Conservation (phyloP, 2,888 invertebrate species). For the Fissipunctia ypsillon region DNA sequence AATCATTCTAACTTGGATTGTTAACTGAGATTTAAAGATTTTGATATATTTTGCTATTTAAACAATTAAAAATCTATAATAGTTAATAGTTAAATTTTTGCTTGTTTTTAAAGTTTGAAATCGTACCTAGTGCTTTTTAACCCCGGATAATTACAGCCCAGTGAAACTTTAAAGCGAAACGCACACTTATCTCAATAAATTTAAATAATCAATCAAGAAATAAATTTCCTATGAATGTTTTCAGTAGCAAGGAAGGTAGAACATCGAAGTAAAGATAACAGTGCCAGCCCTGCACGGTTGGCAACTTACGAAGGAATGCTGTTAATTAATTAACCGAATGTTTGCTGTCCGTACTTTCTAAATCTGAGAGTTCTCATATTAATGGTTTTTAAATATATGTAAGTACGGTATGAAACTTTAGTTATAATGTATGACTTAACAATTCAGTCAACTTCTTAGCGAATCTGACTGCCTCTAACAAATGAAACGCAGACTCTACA, state of each 20-base stretch:
- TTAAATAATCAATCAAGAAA: constrained; percentile 36
- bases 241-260: constrained; percentile 25
- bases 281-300: constrained; percentile 48
- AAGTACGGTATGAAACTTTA: not conserved
- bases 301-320: constrained; percentile 60
- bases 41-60: too few species aligned
- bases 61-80: too few species aligned
- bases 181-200: not conserved
- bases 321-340: constrained; percentile 64
- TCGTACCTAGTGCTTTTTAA: too few species aligned
- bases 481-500: too few species aligned
- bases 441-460: too few species aligned
- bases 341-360: constrained; percentile 68
- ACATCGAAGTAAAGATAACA: constrained; percentile 31
- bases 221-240: constrained; percentile 24
- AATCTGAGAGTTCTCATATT: constrained; percentile 48
- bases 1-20: too few species aligned
- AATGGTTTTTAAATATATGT: constrained; percentile 38
- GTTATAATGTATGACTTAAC: not conserved
- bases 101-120: too few species aligned
- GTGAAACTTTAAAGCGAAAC: not conserved
- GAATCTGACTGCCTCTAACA: not conserved
- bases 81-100: too few species aligned
- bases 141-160: too few species aligned
- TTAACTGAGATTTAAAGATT: too few species aligned